Evolutionary conservation across 2,113 vertebrate species (phyloP).

Genomic region (Centropus unirufus): DNA sequence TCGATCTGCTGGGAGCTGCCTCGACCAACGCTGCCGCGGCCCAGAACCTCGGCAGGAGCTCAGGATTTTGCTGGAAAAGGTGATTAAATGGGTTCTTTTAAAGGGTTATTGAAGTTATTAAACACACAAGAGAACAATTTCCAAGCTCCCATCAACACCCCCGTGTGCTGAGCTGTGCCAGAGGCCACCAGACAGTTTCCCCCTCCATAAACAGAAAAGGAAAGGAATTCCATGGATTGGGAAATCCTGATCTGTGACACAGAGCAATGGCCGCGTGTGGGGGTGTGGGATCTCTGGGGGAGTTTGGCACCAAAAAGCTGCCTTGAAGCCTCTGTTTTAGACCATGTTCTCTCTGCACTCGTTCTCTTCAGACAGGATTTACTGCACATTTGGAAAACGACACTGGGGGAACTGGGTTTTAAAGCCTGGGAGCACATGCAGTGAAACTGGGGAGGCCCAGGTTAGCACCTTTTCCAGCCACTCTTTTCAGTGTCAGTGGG

Average conservation of each 20-base stretch:
- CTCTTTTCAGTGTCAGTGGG: background rate
- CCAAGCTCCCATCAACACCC: background rate
- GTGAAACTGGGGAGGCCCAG: background rate
- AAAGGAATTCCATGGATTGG: background rate
- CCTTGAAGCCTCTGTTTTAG: background rate
- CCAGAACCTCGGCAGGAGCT: background rate
- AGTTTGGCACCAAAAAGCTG: background rate
- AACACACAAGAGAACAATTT: background rate
- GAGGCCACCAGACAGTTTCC: background rate
- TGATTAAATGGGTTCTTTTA: background rate
- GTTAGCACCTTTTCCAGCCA: background rate
- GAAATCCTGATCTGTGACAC: background rate
- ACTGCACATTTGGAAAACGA: background rate
- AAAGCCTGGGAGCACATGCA: background rate
- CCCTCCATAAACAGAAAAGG: background rate
- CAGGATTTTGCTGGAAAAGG: background rate
- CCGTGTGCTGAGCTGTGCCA: background rate
- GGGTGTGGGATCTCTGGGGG: background rate
- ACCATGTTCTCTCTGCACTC: background rate
- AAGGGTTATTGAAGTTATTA: background rate
- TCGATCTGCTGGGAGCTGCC: background rate
- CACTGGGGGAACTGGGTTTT: background rate
- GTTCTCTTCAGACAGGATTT: background rate
- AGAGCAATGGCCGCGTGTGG: fast-evolving
- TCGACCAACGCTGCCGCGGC: background rate